Conservation (phyloP, 2,113 vertebrate genomes). For the Irena cyanogastra region DNA sequence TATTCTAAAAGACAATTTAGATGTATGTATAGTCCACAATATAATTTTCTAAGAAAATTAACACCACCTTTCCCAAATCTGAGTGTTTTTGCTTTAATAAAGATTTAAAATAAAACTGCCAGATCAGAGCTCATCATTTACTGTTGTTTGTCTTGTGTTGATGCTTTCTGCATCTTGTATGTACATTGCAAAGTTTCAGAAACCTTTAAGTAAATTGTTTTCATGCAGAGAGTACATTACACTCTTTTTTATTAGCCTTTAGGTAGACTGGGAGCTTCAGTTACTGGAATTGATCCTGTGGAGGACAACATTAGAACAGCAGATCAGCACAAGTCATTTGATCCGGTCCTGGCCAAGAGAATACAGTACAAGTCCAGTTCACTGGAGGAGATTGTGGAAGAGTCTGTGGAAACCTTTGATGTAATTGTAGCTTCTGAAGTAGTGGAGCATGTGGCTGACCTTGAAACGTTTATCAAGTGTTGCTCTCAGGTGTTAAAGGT, state of each 20-base stretch:
- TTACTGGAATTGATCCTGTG: constrained; percentile 91
- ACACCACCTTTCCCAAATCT: background rate
- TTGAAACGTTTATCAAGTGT: constrained; percentile 86
- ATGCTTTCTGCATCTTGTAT: background rate
- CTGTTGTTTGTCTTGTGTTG: background rate
- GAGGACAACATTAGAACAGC: constrained; percentile 87
- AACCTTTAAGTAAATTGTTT: constrained; percentile 11
- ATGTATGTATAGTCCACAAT: background rate
- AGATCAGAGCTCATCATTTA: background rate
- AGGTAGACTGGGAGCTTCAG: constrained; percentile 86
- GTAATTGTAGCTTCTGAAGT: constrained; percentile 94
- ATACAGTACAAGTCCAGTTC: constrained; percentile 83
- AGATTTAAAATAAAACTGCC: background rate
- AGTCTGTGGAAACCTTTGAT: constrained; percentile 77
- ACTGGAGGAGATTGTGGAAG: constrained; percentile 84
- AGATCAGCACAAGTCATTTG: constrained; percentile 82
- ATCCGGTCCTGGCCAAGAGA: constrained; percentile 77
- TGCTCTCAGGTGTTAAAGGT: constrained; percentile 89
- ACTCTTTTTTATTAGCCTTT: constrained; percentile 79
- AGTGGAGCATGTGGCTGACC: constrained; percentile 89
- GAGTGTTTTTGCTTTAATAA: background rate
- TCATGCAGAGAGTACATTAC: constrained; percentile 29
- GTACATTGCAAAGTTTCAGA: background rate
- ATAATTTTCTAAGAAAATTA: background rate
- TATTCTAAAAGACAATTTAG: background rate